Conservation (phyloP, 2,797 vertebrate genomes). For the Dicrostonyx torquatus region DNA sequence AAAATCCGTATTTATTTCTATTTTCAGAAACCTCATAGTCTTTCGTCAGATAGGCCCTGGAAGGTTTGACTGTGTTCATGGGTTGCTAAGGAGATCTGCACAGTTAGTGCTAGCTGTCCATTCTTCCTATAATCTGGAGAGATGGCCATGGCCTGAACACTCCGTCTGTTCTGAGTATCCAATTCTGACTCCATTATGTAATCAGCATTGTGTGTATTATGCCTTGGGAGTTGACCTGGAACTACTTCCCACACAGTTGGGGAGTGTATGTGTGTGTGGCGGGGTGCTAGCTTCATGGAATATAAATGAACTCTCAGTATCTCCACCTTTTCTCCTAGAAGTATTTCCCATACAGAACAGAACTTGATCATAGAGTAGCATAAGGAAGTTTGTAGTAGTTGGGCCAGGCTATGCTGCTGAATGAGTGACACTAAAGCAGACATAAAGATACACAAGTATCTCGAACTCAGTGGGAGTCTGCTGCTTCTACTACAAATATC, state of each 20-base stretch:
- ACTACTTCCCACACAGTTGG: slow-evolving; percentile 12
- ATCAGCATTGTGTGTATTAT: background rate
- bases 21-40: slow-evolving; percentile 22
- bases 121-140: background rate
- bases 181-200: background rate
- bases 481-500: background rate
- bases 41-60: background rate
- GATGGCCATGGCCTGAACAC: background rate
- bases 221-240: background rate
- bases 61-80: background rate
- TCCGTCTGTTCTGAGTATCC: background rate
- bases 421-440: background rate
- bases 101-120: background rate
- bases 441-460: background rate
- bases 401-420: background rate
- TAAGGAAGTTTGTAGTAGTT: background rate
- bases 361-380: background rate
- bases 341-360: background rate
- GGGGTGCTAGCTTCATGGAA: background rate
- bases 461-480: background rate
- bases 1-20: slow-evolving; percentile 10
- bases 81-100: background rate
- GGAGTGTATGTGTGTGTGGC: background rate
- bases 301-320: background rate
- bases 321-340: background rate